Evolutionary conservation across 2,888 invertebrate genomes (phyloP).

Genomic region (Margaritifera margaritifera): DNA sequence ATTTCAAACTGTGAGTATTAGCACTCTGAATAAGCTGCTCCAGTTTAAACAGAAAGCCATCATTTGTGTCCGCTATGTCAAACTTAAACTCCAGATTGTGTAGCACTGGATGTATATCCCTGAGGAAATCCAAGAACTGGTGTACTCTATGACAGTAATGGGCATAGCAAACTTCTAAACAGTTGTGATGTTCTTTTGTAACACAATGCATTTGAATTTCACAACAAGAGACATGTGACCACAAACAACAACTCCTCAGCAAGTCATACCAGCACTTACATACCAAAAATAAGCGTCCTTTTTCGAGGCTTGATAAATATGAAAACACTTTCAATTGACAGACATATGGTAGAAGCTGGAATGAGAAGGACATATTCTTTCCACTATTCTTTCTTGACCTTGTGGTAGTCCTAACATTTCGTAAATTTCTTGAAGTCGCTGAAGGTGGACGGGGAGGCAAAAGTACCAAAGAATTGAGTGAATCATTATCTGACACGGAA

Average conservation of each 20-base stretch:
- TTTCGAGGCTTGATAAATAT: constrained; percentile 60
- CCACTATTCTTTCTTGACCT: not conserved
- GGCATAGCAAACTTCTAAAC: constrained; percentile 54
- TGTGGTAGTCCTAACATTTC: too few relatives aligned
- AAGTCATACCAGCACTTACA: constrained; percentile 61
- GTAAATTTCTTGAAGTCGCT: constrained; percentile 1
- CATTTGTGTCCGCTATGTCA: constrained; percentile 67
- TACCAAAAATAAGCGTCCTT: constrained; percentile 58
- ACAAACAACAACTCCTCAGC: constrained; percentile 59
- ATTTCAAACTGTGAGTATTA: constrained; percentile 53
- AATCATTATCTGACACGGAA: too few relatives aligned
- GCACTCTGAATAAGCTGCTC: constrained; percentile 51
- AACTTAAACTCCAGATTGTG: constrained; percentile 67
- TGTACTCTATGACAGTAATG: constrained; percentile 62
- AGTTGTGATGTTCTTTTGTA: constrained; percentile 44
- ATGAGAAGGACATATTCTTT: constrained; percentile 49
- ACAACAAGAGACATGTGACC: constrained; percentile 64
- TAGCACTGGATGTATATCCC: constrained; percentile 54
- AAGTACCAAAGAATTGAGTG: too few relatives aligned
- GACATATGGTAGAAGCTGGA: constrained; percentile 61
- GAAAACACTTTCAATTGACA: constrained; percentile 68
- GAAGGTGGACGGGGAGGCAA: not conserved
- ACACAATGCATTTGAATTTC: constrained; percentile 64
- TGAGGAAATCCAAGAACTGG: constrained; percentile 58
- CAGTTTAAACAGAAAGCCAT: constrained; percentile 61